Conservation (phyloP, 2,797 vertebrate species). For the Chaetodon trifasciatus region DNA sequence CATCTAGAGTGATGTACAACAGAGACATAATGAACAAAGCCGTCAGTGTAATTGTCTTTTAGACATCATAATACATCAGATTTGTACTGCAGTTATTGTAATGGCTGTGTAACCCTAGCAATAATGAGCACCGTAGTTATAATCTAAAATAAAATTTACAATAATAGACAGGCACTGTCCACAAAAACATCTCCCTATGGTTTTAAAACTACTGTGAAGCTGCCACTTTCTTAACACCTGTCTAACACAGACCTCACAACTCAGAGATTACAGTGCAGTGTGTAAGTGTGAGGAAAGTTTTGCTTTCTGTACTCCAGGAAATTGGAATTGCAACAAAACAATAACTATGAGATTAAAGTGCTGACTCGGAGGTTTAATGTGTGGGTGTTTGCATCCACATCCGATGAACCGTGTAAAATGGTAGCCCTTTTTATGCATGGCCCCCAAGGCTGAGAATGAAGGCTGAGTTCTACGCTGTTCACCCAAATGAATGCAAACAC, state of each 20-base stretch:
- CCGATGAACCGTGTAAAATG: neutral
- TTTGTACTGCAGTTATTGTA: neutral
- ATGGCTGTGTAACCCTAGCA: neutral
- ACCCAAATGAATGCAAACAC: neutral
- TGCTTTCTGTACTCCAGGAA: neutral
- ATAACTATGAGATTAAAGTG: constrained; percentile 8
- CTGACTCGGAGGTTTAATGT: constrained; percentile 24
- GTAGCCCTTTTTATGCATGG: neutral
- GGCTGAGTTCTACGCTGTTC: constrained; percentile 6
- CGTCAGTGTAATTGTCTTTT: neutral
- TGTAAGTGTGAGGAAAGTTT: neutral
- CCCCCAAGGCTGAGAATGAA: constrained; percentile 8
- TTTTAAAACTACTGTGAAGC: neutral
- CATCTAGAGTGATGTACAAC: neutral
- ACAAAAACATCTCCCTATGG: neutral
- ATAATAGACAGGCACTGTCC: neutral
- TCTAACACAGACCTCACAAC: neutral
- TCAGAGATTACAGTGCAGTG: neutral
- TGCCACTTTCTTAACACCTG: neutral
- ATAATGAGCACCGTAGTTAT: neutral
- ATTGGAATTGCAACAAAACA: neutral
- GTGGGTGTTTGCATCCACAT: constrained; percentile 18
- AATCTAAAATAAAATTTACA: neutral
- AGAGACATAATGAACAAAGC: neutral
- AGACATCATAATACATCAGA: neutral